Evolutionary conservation across 2,113 vertebrate species (phyloP).

Genomic region (Echinops telfairi): DNA sequence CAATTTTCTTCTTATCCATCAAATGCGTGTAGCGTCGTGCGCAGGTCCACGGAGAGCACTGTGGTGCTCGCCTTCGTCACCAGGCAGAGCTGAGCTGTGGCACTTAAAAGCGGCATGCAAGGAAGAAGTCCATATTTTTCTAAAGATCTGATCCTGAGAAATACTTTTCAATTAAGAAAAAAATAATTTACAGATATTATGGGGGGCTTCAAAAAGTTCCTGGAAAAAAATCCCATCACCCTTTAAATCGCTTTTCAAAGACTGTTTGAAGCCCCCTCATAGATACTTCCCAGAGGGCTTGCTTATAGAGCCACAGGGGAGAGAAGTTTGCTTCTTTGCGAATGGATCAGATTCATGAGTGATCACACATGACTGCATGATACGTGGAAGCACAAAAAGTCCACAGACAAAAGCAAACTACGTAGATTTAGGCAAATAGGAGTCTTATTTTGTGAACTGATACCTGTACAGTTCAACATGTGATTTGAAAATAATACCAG

Average conservation of each 20-base stretch:
- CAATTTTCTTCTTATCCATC: slow-evolving; percentile 23
- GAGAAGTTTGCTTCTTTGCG: slow-evolving; percentile 14
- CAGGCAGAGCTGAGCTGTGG: slow-evolving; percentile 24
- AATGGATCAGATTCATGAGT: background rate
- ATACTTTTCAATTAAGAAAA: background rate
- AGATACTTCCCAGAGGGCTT: slow-evolving; percentile 23
- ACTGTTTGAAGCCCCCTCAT: background rate
- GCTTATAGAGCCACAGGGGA: background rate
- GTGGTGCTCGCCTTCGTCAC: background rate
- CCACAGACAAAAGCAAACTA: slow-evolving; percentile 42
- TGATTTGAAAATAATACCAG: slow-evolving; percentile 61
- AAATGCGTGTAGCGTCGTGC: slow-evolving; percentile 26
- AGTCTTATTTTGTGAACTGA: slow-evolving; percentile 37
- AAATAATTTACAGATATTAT: background rate
- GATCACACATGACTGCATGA: background rate
- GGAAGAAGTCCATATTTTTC: no score
- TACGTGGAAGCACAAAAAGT: slow-evolving; percentile 59
- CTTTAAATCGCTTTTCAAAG: no score
- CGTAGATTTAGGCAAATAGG: background rate
- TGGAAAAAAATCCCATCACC: no score
- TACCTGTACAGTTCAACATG: slow-evolving; percentile 31
- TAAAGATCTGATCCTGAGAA: background rate
- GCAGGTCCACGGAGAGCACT: background rate
- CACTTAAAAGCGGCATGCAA: no score
- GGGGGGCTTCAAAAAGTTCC: no score